These are phyloP conservation scores for Sebastiscus albofasciatus DNA, from an alignment of 2,797 vertebrate genomes.

Conservation along the genomic window DNA sequence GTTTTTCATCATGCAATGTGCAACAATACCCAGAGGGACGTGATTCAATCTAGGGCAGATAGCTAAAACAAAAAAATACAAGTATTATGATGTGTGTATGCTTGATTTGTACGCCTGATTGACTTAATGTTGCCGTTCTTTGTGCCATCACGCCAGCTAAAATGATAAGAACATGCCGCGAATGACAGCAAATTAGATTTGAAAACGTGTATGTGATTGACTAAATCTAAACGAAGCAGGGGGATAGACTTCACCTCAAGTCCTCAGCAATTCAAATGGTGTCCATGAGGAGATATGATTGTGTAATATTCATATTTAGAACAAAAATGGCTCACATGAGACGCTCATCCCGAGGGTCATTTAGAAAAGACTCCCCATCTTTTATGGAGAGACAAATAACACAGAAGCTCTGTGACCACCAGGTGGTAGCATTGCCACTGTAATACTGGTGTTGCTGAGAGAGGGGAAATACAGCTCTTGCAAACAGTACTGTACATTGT, in stretches of 20 bases:
- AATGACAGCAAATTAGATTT: constrained; percentile 6
- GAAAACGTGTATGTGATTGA: not conserved
- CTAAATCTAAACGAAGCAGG: not conserved
- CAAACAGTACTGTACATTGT: not conserved
- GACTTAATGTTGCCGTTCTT: constrained; percentile 4
- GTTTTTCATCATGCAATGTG: constrained; percentile 30
- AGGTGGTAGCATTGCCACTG: constrained; percentile 61
- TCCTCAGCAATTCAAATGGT: not conserved
- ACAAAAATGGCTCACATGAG: not conserved
- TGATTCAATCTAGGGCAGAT: constrained; percentile 42
- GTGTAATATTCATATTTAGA: not conserved
- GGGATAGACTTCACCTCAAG: not conserved
- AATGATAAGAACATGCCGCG: not conserved
- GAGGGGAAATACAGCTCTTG: not conserved
- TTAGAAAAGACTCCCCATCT: not conserved
- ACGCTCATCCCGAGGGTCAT: not conserved
- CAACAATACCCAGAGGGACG: constrained; percentile 21
- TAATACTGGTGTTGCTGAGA: not conserved
- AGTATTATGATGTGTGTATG: not conserved
- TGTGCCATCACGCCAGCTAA: not conserved
- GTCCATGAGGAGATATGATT: not conserved
- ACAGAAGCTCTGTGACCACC: constrained; percentile 38
- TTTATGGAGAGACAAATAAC: not conserved
- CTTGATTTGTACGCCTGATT: not conserved
- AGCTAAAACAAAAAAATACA: not conserved